phyloP scores from a whole-genome alignment of 2,797 vertebrate genomes.

The Gephyroberyx darwinii region DNA sequence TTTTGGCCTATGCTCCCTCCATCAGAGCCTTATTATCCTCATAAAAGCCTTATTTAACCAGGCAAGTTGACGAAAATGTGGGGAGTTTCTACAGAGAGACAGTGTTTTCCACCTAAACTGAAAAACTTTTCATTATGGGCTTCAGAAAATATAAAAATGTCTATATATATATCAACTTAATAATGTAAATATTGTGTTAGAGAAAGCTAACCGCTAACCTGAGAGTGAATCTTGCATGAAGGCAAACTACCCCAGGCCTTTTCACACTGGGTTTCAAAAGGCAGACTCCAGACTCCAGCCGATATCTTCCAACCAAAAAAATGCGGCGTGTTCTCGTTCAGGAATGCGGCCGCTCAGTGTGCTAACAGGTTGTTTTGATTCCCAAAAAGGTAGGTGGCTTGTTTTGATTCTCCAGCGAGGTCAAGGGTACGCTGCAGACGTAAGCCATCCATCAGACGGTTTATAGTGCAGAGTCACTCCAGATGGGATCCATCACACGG shows the following conservation, averaged over 20 bases:
- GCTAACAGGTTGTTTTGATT: slow-evolving; percentile 53
- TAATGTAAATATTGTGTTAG: too few species aligned
- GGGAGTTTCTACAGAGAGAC: too few species aligned
- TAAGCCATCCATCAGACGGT: slow-evolving; percentile 45
- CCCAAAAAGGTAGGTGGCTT: slow-evolving; percentile 44
- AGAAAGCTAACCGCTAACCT: too few species aligned
- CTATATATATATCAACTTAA: too few species aligned
- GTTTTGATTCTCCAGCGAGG: slow-evolving; percentile 34
- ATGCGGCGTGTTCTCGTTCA: background rate
- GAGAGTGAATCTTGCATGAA: too few species aligned
- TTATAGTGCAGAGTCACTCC: slow-evolving; percentile 55
- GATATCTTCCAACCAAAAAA: background rate
- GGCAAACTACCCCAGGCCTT: too few species aligned
- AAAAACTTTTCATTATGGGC: too few species aligned
- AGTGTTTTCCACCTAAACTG: too few species aligned
- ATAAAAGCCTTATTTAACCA: slow-evolving; percentile 41
- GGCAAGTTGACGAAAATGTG: slow-evolving; percentile 7
- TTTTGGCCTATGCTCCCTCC: slow-evolving; percentile 36
- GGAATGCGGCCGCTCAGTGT: slow-evolving; percentile 39
- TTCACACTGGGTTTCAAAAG: background rate
- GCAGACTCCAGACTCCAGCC: background rate
- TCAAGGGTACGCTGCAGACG: slow-evolving; percentile 33
- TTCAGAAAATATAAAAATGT: too few species aligned
- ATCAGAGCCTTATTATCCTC: slow-evolving; percentile 35
- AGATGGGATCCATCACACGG: slow-evolving; percentile 63